Evolutionary conservation across 2,113 vertebrate genomes (phyloP).

Genomic region (Axis porcinus): DNA sequence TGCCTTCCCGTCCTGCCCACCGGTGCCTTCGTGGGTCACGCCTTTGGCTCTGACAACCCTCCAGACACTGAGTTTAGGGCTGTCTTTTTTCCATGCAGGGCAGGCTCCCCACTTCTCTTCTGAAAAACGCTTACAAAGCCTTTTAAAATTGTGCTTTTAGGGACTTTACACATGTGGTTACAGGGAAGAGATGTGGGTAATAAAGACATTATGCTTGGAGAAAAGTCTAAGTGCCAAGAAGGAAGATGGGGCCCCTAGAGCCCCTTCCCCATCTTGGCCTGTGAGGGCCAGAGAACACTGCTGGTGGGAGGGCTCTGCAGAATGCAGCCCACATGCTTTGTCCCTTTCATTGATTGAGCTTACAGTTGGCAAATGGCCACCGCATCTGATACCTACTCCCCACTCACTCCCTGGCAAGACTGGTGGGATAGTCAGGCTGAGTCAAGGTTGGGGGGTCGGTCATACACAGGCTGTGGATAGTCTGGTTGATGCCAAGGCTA

Average conservation of each 20-base stretch:
- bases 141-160: slow-evolving; percentile 33
- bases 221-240: background rate
- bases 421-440: background rate
- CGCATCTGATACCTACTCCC: background rate
- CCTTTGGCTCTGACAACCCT: background rate
- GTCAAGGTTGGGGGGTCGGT: background rate
- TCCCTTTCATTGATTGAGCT: background rate
- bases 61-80: too few relatives aligned
- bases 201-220: background rate
- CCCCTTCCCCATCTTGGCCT: background rate
- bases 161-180: background rate
- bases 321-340: background rate
- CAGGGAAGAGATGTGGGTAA: background rate
- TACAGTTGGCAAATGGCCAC: background rate
- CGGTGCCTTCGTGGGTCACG: background rate
- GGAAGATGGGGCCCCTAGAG: background rate
- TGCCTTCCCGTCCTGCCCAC: background rate
- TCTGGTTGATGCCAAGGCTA: background rate
- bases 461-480: background rate
- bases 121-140: background rate
- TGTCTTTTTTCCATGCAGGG: background rate
- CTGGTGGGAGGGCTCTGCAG: background rate
- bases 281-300: background rate
- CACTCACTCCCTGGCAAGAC: background rate
- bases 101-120: background rate